Percentiles rank a stretch among this genome's conserved stretches.
phyloP scores from a whole-genome alignment of 2,888 invertebrate genomes.

The Sphaerophoria rueppellii region DNA sequence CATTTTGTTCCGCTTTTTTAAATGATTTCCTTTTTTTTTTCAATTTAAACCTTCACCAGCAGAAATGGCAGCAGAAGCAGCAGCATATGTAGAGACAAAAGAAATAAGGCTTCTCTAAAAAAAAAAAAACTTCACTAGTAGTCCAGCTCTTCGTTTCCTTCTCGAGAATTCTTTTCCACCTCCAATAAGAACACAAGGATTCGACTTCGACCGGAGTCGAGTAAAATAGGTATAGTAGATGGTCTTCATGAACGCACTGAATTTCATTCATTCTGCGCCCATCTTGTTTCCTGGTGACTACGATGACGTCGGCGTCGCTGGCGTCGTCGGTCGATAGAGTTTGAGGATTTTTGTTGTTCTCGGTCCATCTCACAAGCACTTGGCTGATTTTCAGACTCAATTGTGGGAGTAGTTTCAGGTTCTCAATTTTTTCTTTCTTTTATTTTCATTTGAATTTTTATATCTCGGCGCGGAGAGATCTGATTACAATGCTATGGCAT shows the following conservation, averaged over 20 bases:
- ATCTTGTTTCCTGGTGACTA: constrained; percentile 33
- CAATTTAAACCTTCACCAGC: constrained; percentile 58
- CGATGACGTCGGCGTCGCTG: not conserved
- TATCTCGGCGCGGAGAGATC: constrained; percentile 62
- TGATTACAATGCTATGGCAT: constrained; percentile 45
- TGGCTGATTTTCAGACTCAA: constrained; percentile 57
- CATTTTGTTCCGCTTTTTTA: constrained; percentile 66
- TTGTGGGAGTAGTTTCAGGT: constrained; percentile 66
- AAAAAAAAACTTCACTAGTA: constrained; percentile 5
- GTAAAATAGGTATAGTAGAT: constrained; percentile 3
- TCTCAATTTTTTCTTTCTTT: constrained; percentile 15
- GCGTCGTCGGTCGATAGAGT: no score
- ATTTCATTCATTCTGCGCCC: constrained; percentile 64
- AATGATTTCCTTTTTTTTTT: constrained; percentile 44
- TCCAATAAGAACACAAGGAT: constrained; percentile 43
- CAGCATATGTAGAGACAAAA: constrained; percentile 70
- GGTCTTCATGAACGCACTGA: constrained; percentile 61
- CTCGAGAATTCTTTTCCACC: constrained; percentile 30
- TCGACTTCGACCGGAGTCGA: constrained; percentile 18
- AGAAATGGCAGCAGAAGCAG: constrained; percentile 31
- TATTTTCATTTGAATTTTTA: constrained; percentile 33
- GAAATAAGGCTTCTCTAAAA: constrained; percentile 36
- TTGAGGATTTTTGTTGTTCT: not conserved
- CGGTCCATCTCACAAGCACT: constrained; percentile 58
- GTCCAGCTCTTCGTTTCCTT: constrained; percentile 52